Evolutionary conservation across 2,113 vertebrate genomes (phyloP), one percentile per base, ranked within the genome.

Genomic region (Aythya baeri): DNA sequence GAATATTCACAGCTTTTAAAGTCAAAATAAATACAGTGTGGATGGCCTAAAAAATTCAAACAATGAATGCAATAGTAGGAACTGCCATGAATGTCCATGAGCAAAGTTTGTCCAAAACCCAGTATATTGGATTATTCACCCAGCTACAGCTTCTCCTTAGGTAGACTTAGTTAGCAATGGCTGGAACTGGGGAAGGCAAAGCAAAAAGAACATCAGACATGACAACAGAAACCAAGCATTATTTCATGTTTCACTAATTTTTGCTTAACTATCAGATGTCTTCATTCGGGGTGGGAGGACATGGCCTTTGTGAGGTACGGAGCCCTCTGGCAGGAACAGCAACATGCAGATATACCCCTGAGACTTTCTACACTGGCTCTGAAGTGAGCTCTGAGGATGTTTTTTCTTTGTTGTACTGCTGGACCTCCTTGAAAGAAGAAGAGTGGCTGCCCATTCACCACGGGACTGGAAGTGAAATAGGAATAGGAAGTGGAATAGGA

Each of bases 1-100:
- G 75, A 74, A 59, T 90, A 93, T 94, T 93, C 82, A 74, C 67
- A 88, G 72, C 36, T 65, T 77, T 74, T 95, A 83, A 74, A 81
- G 46, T 91, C 9, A 91, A 75, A 91, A 79, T 70, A 82, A 89
- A 81, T 72, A 78, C 21, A n/a, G 44, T 41, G 11, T 3, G 6
- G 27, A 29, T 55, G 31, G 61, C 63, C 43, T 67, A 74, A 91
- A 22, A 88, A 41, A 36, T 86, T 96, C 59, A 44, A 83, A 52
- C n/a, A 88, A 46, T 67, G 68, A 71, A 34, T 49, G 21, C 38
- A 65, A 49, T 55, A 57, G 52, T 29, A 61, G 76, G 31, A 90
- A 70, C 50, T 88, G 36, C 87, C 73, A 9, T 94, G 63, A 55
- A 11, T 46, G 59, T 91, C 38, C 68, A 11, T 54, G 61, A 86